Base-by-base conservation (phyloP, 2,888 invertebrate genomes). In the Nomada lathburiana region DNA sequence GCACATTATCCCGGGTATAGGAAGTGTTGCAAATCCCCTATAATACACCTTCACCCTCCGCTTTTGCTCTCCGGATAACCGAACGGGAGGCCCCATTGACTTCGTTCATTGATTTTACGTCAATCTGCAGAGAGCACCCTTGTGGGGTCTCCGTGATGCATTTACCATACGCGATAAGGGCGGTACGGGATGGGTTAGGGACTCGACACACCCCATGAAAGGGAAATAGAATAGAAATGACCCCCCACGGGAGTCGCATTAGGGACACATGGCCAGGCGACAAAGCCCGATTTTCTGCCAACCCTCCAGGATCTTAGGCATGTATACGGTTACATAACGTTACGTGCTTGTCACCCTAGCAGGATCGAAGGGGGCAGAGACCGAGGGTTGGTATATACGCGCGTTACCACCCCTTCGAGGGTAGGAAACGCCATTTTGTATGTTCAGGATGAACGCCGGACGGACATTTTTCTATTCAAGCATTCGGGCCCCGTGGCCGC, bases 31-130 rank as follows among this genome's bases (percentile, higher is more conserved):
- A 86, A 86, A 87, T 88, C 89, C 76, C 86, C 69, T 88, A 86
- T 78, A 87, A 88, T 86, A 72, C 79, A 77, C 76, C 72, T 50
- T 20, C 72, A 23, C 64, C 29, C 72, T 63, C 68, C 72, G 26
- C 65, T 13, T 52, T 60, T 26, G 55, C 81, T 72, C 65, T 59
- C 63, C 18, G 88, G 79, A 82, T 86, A 87, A 88, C 70, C 84
- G 80, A 59, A 72, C 74, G 77, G 74, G 89, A 90, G 91, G 89
- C 93, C 93, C 93, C 92, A 94, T 94, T 94, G 94, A 94, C 94
- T 94, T 92, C 89, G 91, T 92, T 93, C 94, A 94, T 94, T 93
- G 94, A 94, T 94, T 94, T 94, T 93, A 93, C 92, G 93, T 93
- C 94, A 94, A 93, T 94, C 93, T 92, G 89, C 67, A 74, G 84